Percentiles rank a stretch among this genome's conserved stretches.
Conservation (phyloP, 2,797 vertebrate species). For the Phrynocephalus vlangalii region DNA sequence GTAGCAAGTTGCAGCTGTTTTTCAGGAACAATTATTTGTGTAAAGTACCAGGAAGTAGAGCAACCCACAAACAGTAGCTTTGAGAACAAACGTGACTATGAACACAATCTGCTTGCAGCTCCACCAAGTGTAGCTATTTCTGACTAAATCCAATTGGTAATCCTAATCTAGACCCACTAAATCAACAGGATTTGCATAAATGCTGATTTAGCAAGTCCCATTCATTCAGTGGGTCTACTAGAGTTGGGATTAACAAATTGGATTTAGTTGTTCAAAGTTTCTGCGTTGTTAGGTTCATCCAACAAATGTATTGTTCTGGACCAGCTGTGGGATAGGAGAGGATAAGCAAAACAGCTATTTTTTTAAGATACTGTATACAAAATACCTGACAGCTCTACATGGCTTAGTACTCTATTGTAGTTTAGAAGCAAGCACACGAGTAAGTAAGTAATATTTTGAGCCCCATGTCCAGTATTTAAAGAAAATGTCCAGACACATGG, state of each 20-base stretch:
- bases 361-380: no score
- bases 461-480: background rate
- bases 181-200: no score
- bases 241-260: background rate
- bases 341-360: background rate
- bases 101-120: background rate
- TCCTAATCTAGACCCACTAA: background rate
- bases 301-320: background rate
- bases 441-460: background rate
- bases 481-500: constrained; percentile 1
- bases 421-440: background rate
- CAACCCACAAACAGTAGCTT: background rate
- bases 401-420: background rate
- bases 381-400: background rate
- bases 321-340: background rate
- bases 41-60: background rate
- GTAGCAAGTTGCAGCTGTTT: background rate
- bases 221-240: no score
- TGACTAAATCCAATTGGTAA: no score
- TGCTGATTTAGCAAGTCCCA: no score
- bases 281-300: background rate
- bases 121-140: background rate
- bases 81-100: background rate
- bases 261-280: background rate
- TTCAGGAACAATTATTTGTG: background rate